Conservation (phyloP, 2,113 vertebrate species). For the Elgaria multicarinata region DNA sequence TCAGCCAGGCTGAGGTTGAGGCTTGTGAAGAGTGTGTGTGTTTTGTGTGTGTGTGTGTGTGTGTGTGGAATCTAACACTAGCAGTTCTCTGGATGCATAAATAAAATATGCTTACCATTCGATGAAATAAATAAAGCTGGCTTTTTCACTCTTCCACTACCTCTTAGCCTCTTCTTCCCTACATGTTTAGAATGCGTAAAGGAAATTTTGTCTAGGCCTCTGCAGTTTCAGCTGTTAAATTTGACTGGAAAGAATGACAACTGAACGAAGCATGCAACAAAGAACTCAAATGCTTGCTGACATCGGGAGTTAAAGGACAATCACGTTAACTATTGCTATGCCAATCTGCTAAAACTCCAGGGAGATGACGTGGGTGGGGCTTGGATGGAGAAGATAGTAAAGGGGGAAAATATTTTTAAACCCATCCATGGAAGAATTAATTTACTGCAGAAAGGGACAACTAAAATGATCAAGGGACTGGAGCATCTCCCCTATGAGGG, state of each 20-base stretch:
- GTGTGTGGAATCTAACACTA: constrained; percentile 9
- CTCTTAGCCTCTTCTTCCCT: fast-evolving
- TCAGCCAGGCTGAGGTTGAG: constrained; percentile 60
- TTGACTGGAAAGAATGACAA: constrained; percentile 20
- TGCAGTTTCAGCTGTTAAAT: constrained; percentile 38
- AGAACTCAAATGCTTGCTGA: constrained; percentile 16
- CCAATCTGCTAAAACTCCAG: background rate
- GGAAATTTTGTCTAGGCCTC: constrained; percentile 1
- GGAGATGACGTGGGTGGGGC: background rate
- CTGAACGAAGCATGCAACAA: constrained; percentile 9
- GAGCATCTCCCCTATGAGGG: too few species aligned
- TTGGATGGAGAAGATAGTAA: background rate
- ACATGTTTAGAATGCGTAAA: background rate
- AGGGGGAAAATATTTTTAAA: background rate
- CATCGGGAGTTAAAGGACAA: background rate
- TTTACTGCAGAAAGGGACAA: too few species aligned
- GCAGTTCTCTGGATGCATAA: constrained; percentile 60
- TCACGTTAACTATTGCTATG: background rate
- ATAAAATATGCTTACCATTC: constrained; percentile 71
- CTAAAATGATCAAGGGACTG: too few species aligned
- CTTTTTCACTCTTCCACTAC: background rate
- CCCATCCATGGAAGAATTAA: background rate
- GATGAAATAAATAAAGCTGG: constrained; percentile 46
- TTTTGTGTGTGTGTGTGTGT: constrained; percentile 48
- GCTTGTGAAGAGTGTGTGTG: background rate